Percentiles rank a stretch among this genome's conserved stretches.
phyloP scores from a whole-genome alignment of 2,797 vertebrate genomes.

The Fratercula arctica region DNA sequence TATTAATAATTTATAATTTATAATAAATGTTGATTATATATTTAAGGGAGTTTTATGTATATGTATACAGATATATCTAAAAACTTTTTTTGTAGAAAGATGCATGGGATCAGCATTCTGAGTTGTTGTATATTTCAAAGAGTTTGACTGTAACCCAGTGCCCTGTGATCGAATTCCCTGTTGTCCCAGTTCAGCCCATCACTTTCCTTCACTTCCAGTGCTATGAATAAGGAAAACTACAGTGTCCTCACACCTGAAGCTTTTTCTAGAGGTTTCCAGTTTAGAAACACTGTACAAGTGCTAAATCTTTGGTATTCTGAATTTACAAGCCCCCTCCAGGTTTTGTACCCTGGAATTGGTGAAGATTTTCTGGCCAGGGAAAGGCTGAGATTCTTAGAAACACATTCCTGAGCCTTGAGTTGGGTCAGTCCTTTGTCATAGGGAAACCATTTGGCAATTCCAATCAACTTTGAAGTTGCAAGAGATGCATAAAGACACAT shows the following conservation, averaged over 20 bases:
- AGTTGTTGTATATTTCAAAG: background rate
- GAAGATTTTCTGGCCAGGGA: background rate
- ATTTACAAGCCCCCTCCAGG: background rate
- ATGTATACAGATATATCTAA: background rate
- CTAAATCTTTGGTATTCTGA: background rate
- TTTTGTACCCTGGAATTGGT: background rate
- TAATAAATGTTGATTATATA: background rate
- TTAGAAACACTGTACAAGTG: background rate
- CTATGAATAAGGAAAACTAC: background rate
- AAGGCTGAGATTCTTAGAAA: background rate
- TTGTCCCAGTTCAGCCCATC: background rate
- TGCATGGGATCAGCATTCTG: background rate
- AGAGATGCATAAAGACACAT: background rate
- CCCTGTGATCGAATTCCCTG: background rate
- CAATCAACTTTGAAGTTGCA: background rate
- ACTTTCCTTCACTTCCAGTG: background rate
- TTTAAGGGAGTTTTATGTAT: accelerated
- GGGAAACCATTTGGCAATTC: background rate
- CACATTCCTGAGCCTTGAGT: accelerated
- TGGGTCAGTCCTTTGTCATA: background rate
- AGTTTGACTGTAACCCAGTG: background rate
- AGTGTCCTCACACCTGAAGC: background rate
- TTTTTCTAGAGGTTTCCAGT: background rate
- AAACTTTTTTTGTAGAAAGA: background rate
- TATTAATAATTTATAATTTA: background rate